phyloP scores from a whole-genome alignment of 2,888 invertebrate genomes.

The Nemurella pictetii region DNA sequence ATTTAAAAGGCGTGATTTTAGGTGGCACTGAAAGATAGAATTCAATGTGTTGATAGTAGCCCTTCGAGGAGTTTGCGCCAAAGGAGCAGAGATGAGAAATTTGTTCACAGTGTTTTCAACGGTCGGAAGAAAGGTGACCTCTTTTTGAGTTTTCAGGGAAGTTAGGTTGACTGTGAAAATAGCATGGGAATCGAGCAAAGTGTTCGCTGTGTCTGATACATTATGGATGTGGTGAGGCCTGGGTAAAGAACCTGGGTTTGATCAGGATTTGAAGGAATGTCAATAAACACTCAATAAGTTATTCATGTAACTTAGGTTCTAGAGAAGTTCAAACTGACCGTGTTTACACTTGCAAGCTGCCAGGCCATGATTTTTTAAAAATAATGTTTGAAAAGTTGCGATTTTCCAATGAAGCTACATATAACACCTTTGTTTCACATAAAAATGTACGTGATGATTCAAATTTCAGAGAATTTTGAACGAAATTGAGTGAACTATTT shows the following conservation, averaged over 20 bases:
- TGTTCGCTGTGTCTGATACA: neutral
- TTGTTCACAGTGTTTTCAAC: neutral
- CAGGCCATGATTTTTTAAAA: neutral
- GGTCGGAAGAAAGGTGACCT: too few species aligned
- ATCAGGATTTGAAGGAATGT: conserved; percentile 6
- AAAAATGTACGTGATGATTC: neutral
- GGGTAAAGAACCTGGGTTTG: neutral
- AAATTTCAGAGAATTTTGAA: neutral
- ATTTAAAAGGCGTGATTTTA: conserved; percentile 67
- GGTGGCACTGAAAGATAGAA: conserved; percentile 60
- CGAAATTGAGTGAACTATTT: neutral
- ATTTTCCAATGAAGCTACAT: neutral
- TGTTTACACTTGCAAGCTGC: neutral
- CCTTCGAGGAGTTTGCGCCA: neutral
- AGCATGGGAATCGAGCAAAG: neutral
- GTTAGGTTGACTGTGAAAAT: neutral
- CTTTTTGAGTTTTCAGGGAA: neutral
- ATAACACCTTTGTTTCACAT: neutral
- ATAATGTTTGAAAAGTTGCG: neutral
- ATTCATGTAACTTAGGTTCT: neutral
- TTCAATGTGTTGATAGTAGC: conserved; percentile 18
- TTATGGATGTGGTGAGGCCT: neutral
- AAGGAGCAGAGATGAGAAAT: neutral
- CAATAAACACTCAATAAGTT: neutral
- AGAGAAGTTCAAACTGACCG: neutral